Conservation (phyloP, 2,888 invertebrate species). For the Pyrgus malvae region DNA sequence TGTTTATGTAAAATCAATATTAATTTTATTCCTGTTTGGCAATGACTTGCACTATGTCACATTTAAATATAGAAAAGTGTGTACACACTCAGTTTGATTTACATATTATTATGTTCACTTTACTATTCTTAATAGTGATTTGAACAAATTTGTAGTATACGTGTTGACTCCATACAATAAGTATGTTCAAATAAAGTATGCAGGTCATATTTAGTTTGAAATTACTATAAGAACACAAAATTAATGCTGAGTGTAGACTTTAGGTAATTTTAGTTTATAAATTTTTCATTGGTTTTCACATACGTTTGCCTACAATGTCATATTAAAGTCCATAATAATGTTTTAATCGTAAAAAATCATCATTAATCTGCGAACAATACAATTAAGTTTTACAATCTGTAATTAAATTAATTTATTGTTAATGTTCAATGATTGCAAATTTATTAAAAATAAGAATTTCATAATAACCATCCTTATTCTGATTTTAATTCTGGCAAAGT, state of each 20-base stretch:
- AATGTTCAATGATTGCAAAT: constrained; percentile 39
- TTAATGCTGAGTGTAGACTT: constrained; percentile 15
- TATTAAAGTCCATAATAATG: constrained; percentile 21
- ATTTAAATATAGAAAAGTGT: neutral
- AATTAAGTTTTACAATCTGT: constrained; percentile 51
- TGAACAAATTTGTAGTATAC: constrained; percentile 39
- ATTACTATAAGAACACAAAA: constrained; percentile 33
- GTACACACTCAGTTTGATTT: constrained; percentile 32
- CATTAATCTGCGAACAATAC: constrained; percentile 42
- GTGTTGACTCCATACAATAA: constrained; percentile 22
- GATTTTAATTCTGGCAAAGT: constrained; percentile 19
- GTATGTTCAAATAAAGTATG: constrained; percentile 55
- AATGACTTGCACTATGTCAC: neutral
- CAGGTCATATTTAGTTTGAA: constrained; percentile 60
- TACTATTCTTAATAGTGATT: constrained; percentile 56
- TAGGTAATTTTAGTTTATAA: no score
- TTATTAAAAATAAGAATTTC: constrained; percentile 9
- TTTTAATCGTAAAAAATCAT: constrained; percentile 29
- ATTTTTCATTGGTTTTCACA: constrained; percentile 70
- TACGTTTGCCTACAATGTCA: constrained; percentile 31
- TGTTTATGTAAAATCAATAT: no score
- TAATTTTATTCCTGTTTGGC: neutral
- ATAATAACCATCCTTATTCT: constrained; percentile 12
- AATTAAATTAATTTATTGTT: constrained; percentile 65
- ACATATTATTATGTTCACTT: constrained; percentile 42